phyloP scores from a whole-genome alignment of 2,888 invertebrate genomes.

The Catocala sponsa region DNA sequence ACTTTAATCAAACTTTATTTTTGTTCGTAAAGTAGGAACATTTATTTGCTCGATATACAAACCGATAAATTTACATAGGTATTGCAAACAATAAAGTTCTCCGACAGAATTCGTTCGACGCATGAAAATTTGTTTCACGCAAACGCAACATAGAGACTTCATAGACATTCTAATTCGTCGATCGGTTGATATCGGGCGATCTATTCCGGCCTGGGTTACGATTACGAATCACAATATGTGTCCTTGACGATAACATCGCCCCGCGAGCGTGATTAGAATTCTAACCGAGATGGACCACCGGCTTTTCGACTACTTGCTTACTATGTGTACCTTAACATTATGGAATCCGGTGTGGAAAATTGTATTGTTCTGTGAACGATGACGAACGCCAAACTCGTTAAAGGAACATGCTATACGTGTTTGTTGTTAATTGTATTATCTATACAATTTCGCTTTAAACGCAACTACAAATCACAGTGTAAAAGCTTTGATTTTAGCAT shows the following conservation, averaged over 20 bases:
- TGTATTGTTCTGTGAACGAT: slow-evolving; percentile 52
- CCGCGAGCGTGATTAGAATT: slow-evolving; percentile 73
- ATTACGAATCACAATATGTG: slow-evolving; percentile 80
- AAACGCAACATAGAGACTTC: slow-evolving; percentile 55
- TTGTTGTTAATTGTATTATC: slow-evolving; percentile 13
- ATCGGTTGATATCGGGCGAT: slow-evolving; percentile 75
- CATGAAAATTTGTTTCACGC: slow-evolving; percentile 69
- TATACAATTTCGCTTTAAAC: neutral
- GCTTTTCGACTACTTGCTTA: slow-evolving; percentile 59
- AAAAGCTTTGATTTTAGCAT: slow-evolving; percentile 4
- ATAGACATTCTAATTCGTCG: slow-evolving; percentile 74
- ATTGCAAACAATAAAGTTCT: slow-evolving; percentile 62
- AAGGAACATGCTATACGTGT: slow-evolving; percentile 18
- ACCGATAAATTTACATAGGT: slow-evolving; percentile 60
- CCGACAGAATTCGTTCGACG: slow-evolving; percentile 58
- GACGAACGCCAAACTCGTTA: slow-evolving; percentile 19
- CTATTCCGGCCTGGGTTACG: slow-evolving; percentile 78
- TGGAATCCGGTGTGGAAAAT: slow-evolving; percentile 54
- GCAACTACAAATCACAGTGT: neutral
- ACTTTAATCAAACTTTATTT: slow-evolving; percentile 26
- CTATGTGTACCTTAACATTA: slow-evolving; percentile 40
- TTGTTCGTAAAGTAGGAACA: slow-evolving; percentile 29
- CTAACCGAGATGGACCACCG: slow-evolving; percentile 80
- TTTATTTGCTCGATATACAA: slow-evolving; percentile 13
- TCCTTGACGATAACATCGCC: slow-evolving; percentile 80